These are phyloP conservation scores for Sebastolobus alascanus DNA, from an alignment of 2,797 vertebrate genomes.

Conservation along the genomic window DNA sequence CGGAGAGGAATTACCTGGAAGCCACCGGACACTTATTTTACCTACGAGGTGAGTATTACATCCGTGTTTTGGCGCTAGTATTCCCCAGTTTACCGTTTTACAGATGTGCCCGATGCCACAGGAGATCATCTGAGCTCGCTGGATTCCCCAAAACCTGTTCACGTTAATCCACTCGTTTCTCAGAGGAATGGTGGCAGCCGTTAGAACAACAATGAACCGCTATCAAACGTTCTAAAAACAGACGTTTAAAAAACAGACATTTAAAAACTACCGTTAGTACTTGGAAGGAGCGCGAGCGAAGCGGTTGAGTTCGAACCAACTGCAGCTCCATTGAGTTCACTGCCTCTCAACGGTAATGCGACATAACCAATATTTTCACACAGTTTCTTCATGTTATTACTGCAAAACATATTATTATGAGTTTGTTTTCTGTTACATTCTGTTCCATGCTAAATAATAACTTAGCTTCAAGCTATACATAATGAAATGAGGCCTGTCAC, in stretches of 20 bases:
- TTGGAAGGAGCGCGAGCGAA: background rate
- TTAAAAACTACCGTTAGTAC: background rate
- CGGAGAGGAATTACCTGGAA: constrained; percentile 24
- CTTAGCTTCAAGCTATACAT: background rate
- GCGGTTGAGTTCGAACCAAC: constrained; percentile 17
- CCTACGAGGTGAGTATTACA: constrained; percentile 67
- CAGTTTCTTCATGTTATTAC: background rate
- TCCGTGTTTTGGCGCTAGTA: background rate
- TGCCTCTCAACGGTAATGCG: constrained; percentile 59
- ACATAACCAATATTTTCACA: constrained; percentile 36
- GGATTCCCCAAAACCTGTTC: constrained; percentile 57
- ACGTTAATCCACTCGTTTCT: background rate
- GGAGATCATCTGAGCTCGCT: constrained; percentile 63
- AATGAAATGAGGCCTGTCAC: constrained; percentile 37
- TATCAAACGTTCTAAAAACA: background rate
- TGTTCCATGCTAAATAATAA: background rate
- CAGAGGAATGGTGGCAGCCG: background rate
- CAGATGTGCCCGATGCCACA: constrained; percentile 75
- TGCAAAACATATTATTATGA: rapidly evolving
- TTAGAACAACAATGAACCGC: background rate
- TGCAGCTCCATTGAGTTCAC: constrained; percentile 49
- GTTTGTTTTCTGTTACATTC: background rate
- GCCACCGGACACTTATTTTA: constrained; percentile 36
- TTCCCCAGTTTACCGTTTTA: constrained; percentile 33
- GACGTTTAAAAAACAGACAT: constrained; percentile 9